A percentile compares a stretch with the other conserved stretches of the same genome.
Conservation (phyloP, 2,888 invertebrate species). For the Ernsta delagoae region DNA sequence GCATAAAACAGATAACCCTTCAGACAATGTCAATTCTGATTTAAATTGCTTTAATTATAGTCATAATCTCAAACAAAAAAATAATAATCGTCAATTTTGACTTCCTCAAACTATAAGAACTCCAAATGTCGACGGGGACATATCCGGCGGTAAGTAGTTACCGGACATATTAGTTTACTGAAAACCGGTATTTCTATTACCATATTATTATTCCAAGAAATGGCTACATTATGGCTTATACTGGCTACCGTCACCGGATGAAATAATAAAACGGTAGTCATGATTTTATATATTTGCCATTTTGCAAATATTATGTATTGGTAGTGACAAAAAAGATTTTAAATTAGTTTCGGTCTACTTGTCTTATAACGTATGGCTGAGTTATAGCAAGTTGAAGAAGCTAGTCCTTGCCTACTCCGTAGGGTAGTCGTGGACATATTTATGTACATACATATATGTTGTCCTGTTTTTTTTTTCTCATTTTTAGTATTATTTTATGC, state of each 20-base stretch:
- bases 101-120: too few relatives aligned
- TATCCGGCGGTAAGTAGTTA: too few relatives aligned
- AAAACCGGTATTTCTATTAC: constrained; percentile 6
- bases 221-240: neutral
- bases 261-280: constrained; percentile 3
- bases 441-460: too few relatives aligned
- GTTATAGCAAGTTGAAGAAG: too few relatives aligned
- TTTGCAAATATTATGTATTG: neutral
- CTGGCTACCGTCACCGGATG: constrained; percentile 2
- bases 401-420: too few relatives aligned
- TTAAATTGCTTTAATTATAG: neutral
- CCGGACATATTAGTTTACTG: neutral
- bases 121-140: too few relatives aligned
- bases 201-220: neutral
- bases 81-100: too few relatives aligned
- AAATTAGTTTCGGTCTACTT: neutral
- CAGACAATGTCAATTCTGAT: neutral
- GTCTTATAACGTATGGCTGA: neutral
- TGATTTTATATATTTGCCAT: neutral
- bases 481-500: too few relatives aligned
- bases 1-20: neutral
- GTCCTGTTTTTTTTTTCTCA: too few relatives aligned
- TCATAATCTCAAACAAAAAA: neutral
- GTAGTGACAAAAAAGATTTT: neutral
- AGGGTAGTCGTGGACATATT: too few relatives aligned